phyloP scores from a whole-genome alignment of 2,797 vertebrate species.

The Sebastolobus altivelis region DNA sequence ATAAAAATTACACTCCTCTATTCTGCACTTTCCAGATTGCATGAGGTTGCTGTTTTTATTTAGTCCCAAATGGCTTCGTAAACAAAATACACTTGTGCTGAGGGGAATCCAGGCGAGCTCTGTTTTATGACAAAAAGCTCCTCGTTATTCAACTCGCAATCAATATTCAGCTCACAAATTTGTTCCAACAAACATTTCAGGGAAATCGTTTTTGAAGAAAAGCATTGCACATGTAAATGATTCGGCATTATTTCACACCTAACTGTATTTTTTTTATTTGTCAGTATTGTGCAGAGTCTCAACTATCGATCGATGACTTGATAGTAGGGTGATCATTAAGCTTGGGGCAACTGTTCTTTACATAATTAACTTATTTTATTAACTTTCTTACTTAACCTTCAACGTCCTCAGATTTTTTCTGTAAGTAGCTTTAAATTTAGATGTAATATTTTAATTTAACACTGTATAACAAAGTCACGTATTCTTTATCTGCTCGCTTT shows the following conservation, averaged over 20 bases:
- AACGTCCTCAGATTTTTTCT: constrained; percentile 2
- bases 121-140: neutral
- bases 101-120: neutral
- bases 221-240: neutral
- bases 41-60: constrained; percentile 29
- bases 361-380: neutral
- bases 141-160: neutral
- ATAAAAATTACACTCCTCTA: constrained; percentile 3
- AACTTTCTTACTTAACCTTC: neutral
- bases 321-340: neutral
- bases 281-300: neutral
- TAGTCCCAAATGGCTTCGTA: constrained; percentile 13
- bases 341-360: neutral
- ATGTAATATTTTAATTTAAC: neutral
- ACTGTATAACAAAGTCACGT: too few species aligned
- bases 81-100: constrained; percentile 4
- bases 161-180: constrained; percentile 3
- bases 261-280: neutral
- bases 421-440: neutral
- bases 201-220: neutral
- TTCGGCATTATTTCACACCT: neutral
- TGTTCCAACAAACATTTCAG: neutral
- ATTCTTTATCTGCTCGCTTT: neutral
- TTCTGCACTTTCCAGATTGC: constrained; percentile 12
- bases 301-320: too few species aligned